Evolutionary conservation across 2,797 vertebrate species (phyloP).

Genomic region (Tamandua tetradactyla): DNA sequence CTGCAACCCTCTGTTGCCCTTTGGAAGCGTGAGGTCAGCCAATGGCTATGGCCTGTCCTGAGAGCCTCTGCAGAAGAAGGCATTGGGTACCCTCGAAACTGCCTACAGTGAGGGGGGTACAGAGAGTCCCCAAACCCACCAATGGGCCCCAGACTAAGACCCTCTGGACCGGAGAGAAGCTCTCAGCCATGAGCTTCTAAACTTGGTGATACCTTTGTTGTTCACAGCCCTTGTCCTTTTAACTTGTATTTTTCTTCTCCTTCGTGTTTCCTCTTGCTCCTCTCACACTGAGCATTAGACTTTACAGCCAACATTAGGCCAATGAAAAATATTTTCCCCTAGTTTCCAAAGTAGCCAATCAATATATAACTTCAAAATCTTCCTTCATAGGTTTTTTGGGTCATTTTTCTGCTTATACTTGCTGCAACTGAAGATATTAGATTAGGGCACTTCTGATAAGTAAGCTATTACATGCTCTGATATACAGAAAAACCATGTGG

Average conservation of each 20-base stretch:
- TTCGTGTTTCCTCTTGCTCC: neutral
- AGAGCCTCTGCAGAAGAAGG: neutral
- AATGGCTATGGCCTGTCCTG: neutral
- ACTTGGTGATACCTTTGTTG: neutral
- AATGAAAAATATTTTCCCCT: neutral
- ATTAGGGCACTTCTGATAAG: neutral
- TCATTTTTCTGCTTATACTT: neutral
- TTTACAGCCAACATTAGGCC: neutral
- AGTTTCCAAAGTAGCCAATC: neutral
- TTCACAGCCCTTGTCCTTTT: neutral
- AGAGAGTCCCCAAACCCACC: neutral
- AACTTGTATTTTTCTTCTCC: neutral
- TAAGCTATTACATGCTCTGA: neutral
- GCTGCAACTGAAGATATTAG: neutral
- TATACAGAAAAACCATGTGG: neutral
- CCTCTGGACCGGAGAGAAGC: neutral
- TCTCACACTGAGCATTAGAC: neutral
- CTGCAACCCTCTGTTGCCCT: neutral
- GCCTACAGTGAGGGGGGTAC: neutral
- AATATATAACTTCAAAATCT: neutral
- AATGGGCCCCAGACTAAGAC: neutral
- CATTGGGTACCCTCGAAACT: neutral
- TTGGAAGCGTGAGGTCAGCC: too few relatives aligned
- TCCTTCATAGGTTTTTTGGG: neutral
- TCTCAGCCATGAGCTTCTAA: neutral